Conservation (phyloP, 2,113 vertebrate species). For the Lucifuga dentata region DNA sequence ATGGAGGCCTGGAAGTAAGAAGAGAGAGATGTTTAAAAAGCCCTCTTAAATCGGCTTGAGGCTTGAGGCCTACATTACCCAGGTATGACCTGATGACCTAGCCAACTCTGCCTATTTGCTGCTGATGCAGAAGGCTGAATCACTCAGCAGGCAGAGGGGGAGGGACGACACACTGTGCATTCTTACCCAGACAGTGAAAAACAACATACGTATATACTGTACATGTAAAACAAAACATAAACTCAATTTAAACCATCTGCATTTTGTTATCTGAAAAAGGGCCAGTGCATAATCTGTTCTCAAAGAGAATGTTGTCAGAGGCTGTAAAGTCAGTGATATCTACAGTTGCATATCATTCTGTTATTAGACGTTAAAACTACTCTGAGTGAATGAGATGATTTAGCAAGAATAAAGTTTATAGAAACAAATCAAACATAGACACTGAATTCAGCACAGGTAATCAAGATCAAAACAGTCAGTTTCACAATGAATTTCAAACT, state of each 20-base stretch:
- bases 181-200: slow-evolving; percentile 34
- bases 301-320: slow-evolving; percentile 35
- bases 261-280: slow-evolving; percentile 28
- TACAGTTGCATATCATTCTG: background rate
- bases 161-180: background rate
- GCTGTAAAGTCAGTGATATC: background rate
- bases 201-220: background rate
- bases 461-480: slow-evolving; percentile 5
- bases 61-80: too few relatives aligned
- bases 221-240: slow-evolving; percentile 35
- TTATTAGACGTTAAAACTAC: background rate
- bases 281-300: slow-evolving; percentile 42
- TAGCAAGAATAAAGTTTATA: slow-evolving; percentile 1
- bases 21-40: too few relatives aligned
- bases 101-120: too few relatives aligned
- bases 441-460: slow-evolving; percentile 8
- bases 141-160: too few relatives aligned
- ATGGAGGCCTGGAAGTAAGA: too few relatives aligned
- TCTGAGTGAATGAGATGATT: background rate
- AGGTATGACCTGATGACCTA: too few relatives aligned
- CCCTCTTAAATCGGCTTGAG: too few relatives aligned
- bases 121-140: too few relatives aligned
- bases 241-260: slow-evolving; percentile 23
- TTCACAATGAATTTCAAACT: slow-evolving; percentile 10
- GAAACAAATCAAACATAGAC: slow-evolving; percentile 4